Evolutionary conservation across 2,888 invertebrate genomes (phyloP).

Genomic region (Corbicula japonica): DNA sequence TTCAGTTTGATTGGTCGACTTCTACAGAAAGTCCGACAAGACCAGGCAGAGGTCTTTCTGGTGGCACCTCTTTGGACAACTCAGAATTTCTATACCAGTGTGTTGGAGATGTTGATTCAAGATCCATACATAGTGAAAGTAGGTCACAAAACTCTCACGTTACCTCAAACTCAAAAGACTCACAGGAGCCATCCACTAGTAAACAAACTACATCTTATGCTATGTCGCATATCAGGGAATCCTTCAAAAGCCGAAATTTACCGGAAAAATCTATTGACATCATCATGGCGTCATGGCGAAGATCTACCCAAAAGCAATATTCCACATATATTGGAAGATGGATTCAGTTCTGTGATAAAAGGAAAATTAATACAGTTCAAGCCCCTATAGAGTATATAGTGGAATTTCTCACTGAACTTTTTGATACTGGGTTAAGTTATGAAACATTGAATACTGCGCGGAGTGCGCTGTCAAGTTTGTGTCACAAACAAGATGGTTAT

Average conservation of each 20-base stretch:
- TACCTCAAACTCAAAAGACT: background rate
- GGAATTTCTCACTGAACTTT: conserved; percentile 27
- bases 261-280: conserved; percentile 21
- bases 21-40: too few species aligned
- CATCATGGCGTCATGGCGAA: conserved; percentile 56
- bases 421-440: conserved; percentile 47
- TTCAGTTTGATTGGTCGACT: conserved; percentile 40
- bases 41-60: conserved; percentile 12
- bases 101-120: background rate
- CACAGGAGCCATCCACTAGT: conserved; percentile 25
- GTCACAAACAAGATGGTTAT: conserved; percentile 29
- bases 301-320: conserved; percentile 55
- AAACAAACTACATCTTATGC: conserved; percentile 29
- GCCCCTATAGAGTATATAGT: conserved; percentile 16
- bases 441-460: conserved; percentile 59
- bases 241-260: conserved; percentile 14
- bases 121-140: conserved; percentile 5
- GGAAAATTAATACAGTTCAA: conserved; percentile 51
- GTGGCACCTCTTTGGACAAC: conserved; percentile 27
- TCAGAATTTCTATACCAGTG: conserved; percentile 6
- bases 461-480: conserved; percentile 47
- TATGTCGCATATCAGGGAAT: conserved; percentile 32
- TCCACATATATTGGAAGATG: conserved; percentile 50
- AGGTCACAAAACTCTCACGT: background rate
- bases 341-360: conserved; percentile 53